Base-by-base conservation (phyloP, 2,888 invertebrate genomes). In the Philopedon plagiatum region DNA sequence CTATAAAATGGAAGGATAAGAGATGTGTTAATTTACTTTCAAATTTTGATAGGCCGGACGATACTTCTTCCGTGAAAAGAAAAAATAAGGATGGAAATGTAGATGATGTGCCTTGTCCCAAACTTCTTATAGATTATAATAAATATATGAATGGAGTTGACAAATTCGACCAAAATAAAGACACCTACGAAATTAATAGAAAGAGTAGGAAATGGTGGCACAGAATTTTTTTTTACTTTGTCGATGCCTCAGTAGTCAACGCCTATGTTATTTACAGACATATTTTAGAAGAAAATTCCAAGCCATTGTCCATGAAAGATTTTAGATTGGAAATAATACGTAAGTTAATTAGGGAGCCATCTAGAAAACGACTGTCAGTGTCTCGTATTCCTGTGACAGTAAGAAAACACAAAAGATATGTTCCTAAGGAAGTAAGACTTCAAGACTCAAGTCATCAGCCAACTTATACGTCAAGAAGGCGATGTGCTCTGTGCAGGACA, bases 71-170 rank as follows among this genome's bases (percentile, higher is more conserved):
- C 23, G 67, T 58, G 19, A 56, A 44, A 46, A 49, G 75, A 68
- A 60, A 65, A 58, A 13, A 71, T 32, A 76, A 74, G 67, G 68
- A 78, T 76, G 78, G 78, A 71, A 54, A 49, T 21, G 74, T 75
- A 66, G 61, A 57, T 32, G 70, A 68, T 21, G 70, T 80, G 11
- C 46, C 76, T 13, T 80, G 80, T 67, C 80, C 79, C 13, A 32
- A 64, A 46, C 70, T 75, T 21, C 41, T 80, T 26, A 74, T 68
- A 29, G 78, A 81, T 65, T 81, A 80, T 62, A 81, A 79, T 70
- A 60, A 71, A 79, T 71, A n/a, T n/a, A 81, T 81, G 80, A 78
- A 77, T 57, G 77, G 58, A 56, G 78, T 81, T 2, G 79, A 81
- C 63, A 78, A 78, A 51, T 79, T 78, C 49, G 77, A 81, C 57